Percentiles rank a stretch among this genome's conserved stretches.
Evolutionary conservation across 2,113 vertebrate species (phyloP).

Genomic region (Dolichallabes microphthalmus): DNA sequence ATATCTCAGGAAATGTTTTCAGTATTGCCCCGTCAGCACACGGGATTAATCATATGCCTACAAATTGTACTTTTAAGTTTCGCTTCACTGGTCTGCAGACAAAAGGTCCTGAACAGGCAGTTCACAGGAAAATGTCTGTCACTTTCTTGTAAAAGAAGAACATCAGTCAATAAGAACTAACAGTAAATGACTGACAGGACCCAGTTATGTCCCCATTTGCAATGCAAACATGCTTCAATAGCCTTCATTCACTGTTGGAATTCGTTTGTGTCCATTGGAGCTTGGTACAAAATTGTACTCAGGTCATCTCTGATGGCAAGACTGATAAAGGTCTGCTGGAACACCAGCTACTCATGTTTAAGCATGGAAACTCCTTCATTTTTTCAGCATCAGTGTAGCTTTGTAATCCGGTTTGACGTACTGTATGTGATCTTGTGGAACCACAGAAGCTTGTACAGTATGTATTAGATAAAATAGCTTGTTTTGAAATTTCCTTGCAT

Average conservation of each 20-base stretch:
- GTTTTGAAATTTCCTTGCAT: neutral
- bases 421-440: neutral
- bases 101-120: neutral
- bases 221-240: neutral
- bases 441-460: neutral
- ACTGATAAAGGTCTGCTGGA: neutral
- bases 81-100: neutral
- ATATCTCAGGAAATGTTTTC: neutral
- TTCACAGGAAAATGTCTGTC: neutral
- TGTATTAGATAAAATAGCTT: neutral
- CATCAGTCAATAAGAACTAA: neutral
- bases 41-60: neutral
- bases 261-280: neutral
- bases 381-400: neutral
- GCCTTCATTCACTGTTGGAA: neutral
- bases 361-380: neutral
- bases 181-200: neutral
- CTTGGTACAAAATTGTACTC: neutral
- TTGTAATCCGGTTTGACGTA: neutral
- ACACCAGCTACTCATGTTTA: neutral
- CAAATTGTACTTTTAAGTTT: neutral
- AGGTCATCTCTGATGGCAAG: neutral
- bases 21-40: neutral
- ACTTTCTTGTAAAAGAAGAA: neutral
- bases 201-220: neutral